Evolutionary conservation across 2,888 invertebrate genomes (phyloP), one percentile per base, ranked within the genome.

Genomic region (Phengaris arion): DNA sequence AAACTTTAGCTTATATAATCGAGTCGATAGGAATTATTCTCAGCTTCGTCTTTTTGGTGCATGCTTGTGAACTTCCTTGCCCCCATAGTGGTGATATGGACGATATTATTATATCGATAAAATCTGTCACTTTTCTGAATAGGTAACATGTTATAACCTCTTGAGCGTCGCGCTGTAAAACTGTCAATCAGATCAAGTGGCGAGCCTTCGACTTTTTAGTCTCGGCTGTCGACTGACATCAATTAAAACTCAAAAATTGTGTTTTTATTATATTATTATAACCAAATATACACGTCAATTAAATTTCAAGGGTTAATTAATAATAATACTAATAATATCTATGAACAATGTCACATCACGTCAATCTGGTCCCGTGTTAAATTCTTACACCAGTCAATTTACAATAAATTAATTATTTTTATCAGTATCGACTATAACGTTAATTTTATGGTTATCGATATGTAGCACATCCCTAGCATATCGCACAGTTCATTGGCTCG

Each of bases 401-500:
- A 35, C 64, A 35, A 45, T 64, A 35, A 64, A 64, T 64, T 45
- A 13, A 64, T 64, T 64, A 13, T 45, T 64, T 64, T 64, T 64
- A 64, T 64, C 35, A 35, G 5, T 64, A 64, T 64, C 64, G 64
- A 45, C 64, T 64, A 10, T 64, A 64, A 35, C 64, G 64, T 35
- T 72, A 72, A 52, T 52, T 69, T 22, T 69, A 69, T 22, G 48
- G 8, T n/a, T 48, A 35, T 72, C 72, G 72, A 72, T 52, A 52
- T 52, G 35, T 48, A 4, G 46, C 70, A 48, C 72, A 72, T 52
- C 72, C 52, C 72, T 72, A 48, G 69, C 69, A 15, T 46, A 70
- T 70, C 70, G 52, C 72, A 54, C 74, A 78, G 79, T 78, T 79
- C 79, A 79, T 77, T 77, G 79, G 74, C 79, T 79, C 75, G 75